Conservation (phyloP, 2,797 vertebrate genomes). For the Paratrypauchen microcephalus region DNA sequence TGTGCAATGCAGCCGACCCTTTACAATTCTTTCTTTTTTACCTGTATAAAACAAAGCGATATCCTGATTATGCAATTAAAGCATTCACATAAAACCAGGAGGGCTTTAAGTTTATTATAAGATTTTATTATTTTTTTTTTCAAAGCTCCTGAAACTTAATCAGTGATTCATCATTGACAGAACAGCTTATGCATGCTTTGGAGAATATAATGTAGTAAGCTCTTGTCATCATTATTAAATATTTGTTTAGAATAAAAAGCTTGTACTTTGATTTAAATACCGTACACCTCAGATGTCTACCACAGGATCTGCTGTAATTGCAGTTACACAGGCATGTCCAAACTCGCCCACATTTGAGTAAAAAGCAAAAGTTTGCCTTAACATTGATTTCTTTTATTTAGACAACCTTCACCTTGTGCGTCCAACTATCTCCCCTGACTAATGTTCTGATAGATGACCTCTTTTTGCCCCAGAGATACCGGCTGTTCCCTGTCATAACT, state of each 20-base stretch:
- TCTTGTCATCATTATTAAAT: background rate
- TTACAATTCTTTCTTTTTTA: no score
- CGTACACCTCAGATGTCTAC: background rate
- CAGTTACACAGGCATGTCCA: background rate
- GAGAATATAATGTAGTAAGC: slow-evolving; percentile 1
- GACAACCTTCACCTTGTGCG: slow-evolving; percentile 39
- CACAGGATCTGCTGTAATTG: slow-evolving; percentile 1
- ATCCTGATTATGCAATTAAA: background rate
- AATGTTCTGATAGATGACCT: background rate
- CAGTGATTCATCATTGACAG: slow-evolving; percentile 4
- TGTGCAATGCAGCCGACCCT: no score
- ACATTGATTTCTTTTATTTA: slow-evolving; percentile 43
- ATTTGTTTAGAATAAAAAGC: background rate
- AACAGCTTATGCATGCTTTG: background rate
- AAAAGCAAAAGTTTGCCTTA: slow-evolving; percentile 18
- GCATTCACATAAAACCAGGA: background rate
- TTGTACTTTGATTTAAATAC: background rate
- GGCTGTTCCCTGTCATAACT: background rate
- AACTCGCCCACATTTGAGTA: background rate
- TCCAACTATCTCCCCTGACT: slow-evolving; percentile 27
- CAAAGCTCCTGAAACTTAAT: background rate
- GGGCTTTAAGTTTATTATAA: background rate
- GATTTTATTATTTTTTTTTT: background rate
- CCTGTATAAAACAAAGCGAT: no score
- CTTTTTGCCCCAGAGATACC: background rate